phyloP scores from a whole-genome alignment of 2,113 vertebrate species.

The Maccullochella peelii region DNA sequence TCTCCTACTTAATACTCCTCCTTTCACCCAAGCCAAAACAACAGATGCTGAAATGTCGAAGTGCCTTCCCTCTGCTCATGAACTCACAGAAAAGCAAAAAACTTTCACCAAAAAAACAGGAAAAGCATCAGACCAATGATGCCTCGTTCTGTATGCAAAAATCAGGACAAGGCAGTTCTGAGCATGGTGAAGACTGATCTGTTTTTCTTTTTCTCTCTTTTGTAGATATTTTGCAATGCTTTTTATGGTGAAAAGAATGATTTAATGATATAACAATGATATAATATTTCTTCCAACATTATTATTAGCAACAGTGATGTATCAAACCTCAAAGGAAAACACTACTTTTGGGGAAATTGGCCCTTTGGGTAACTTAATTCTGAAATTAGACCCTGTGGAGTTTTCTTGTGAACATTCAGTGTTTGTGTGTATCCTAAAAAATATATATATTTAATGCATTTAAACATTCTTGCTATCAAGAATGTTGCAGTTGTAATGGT shows the following conservation, averaged over 20 bases:
- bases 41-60: slow-evolving; percentile 64
- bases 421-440: not conserved
- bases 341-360: not conserved
- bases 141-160: slow-evolving; percentile 5
- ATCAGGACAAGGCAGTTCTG: not conserved
- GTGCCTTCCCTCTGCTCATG: slow-evolving; percentile 34
- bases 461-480: not conserved
- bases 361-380: not conserved
- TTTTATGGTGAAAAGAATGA: not conserved
- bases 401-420: not conserved
- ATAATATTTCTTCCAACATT: not conserved
- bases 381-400: no score
- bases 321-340: not conserved
- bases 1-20: slow-evolving; percentile 61
- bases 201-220: not conserved
- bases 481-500: not conserved
- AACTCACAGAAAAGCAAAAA: slow-evolving; percentile 24
- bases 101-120: not conserved
- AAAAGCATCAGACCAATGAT: not conserved
- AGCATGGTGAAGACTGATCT: not conserved
- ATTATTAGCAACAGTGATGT: not conserved
- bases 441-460: not conserved
- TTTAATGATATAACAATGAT: not conserved
- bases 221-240: not conserved
- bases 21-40: slow-evolving; percentile 68